Percentiles rank a stretch among this genome's conserved stretches.
Conservation (phyloP, 2,113 vertebrate genomes). For the Xiphophorus couchianus region DNA sequence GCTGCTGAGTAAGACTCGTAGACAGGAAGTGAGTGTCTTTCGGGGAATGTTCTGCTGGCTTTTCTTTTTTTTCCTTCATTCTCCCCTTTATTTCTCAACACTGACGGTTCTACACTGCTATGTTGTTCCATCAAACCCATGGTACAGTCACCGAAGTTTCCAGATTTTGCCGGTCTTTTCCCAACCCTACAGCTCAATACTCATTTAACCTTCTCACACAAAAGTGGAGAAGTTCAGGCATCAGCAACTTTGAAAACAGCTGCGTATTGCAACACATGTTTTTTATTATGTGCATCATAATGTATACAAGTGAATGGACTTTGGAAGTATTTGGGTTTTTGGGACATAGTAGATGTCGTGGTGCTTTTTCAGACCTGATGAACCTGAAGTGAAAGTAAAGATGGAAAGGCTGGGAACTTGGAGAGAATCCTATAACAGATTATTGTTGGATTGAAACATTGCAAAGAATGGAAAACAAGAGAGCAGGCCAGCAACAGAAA, state of each 20-base stretch:
- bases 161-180: slow-evolving; percentile 44
- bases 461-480: slow-evolving; percentile 44
- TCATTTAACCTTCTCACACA: slow-evolving; percentile 8
- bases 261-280: background rate
- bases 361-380: background rate
- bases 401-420: slow-evolving; percentile 13
- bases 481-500: slow-evolving; percentile 15
- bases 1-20: slow-evolving; percentile 71
- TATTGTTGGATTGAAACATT: slow-evolving; percentile 24
- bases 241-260: background rate
- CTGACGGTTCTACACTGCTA: slow-evolving; percentile 61
- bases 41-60: slow-evolving; percentile 78
- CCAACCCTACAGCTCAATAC: slow-evolving; percentile 17
- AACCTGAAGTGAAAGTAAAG: slow-evolving; percentile 34
- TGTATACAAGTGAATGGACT: background rate
- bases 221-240: background rate
- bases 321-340: background rate
- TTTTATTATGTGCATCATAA: background rate
- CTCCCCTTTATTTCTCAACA: slow-evolving; percentile 41
- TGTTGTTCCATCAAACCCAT: slow-evolving; percentile 64
- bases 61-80: slow-evolving; percentile 32
- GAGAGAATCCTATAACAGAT: slow-evolving; percentile 23
- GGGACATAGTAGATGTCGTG: background rate
- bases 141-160: slow-evolving; percentile 12
- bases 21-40: slow-evolving; percentile 80